These are phyloP conservation scores for Heliothis peltigera DNA, from an alignment of 2,888 invertebrate species.

Conservation along the genomic window DNA sequence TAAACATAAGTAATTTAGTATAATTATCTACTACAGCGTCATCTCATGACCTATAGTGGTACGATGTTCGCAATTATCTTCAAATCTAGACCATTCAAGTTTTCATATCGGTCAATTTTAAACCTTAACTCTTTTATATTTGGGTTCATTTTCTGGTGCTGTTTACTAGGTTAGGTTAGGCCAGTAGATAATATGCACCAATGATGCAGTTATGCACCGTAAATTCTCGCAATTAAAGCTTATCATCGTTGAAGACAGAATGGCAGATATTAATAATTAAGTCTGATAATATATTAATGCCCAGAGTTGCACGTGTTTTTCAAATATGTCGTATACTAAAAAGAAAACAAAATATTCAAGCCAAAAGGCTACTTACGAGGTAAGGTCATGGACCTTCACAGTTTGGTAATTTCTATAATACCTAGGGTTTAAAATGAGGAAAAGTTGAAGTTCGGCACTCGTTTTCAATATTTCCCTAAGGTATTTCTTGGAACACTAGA, in stretches of 20 bases:
- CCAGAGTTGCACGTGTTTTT: not conserved
- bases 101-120: slow-evolving; percentile 14
- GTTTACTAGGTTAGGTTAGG: slow-evolving; percentile 30
- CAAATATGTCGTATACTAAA: not conserved
- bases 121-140: slow-evolving; percentile 12
- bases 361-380: no score
- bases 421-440: no score
- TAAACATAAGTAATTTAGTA: slow-evolving; percentile 44
- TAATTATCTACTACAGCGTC: slow-evolving; percentile 47
- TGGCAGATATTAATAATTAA: slow-evolving; percentile 16
- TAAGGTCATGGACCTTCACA: no score
- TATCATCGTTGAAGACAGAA: slow-evolving; percentile 50
- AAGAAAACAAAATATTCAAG: not conserved
- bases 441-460: no score
- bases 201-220: slow-evolving; percentile 23
- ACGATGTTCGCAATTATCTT: slow-evolving; percentile 45
- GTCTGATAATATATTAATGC: slow-evolving; percentile 7
- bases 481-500: no score
- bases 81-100: slow-evolving; percentile 54
- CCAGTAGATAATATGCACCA: slow-evolving; percentile 37
- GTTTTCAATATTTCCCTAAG: no score
- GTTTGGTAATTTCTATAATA: no score
- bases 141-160: slow-evolving; percentile 27
- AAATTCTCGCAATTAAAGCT: slow-evolving; percentile 38
- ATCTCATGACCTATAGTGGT: slow-evolving; percentile 48